A percentile compares a stretch with the other conserved stretches of the same genome.
Conservation (phyloP, 2,888 invertebrate species). For the Amblyteles armatorius region DNA sequence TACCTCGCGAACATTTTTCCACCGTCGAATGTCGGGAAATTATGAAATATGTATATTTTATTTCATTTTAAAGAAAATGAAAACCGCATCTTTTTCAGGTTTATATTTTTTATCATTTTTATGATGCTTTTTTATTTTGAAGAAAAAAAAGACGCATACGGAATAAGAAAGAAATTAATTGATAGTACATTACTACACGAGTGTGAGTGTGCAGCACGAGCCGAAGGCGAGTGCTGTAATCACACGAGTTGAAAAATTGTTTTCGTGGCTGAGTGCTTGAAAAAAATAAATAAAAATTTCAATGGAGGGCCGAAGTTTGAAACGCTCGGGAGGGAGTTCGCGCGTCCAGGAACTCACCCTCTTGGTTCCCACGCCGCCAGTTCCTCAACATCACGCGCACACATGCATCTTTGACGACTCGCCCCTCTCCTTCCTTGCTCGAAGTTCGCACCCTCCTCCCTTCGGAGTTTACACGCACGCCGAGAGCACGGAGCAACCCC, state of each 20-base stretch:
- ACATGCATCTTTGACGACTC: conserved; percentile 58
- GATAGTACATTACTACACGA: too few species aligned
- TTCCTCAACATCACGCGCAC: conserved; percentile 42
- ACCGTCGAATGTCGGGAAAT: not conserved
- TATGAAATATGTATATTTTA: not conserved
- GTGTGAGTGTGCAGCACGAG: too few species aligned
- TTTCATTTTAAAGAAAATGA: not conserved
- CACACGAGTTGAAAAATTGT: not conserved
- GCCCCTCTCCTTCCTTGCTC: conserved; percentile 43
- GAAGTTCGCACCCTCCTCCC: conserved; percentile 50
- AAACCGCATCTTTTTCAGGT: too few species aligned
- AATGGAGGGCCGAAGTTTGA: conserved; percentile 48
- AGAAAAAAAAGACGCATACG: too few species aligned
- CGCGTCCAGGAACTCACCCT: conserved; percentile 71
- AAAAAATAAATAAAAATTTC: conserved; percentile 64
- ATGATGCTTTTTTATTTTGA: too few species aligned
- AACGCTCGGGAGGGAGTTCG: conserved; percentile 53
- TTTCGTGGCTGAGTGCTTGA: conserved; percentile 1
- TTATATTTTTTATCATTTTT: not conserved
- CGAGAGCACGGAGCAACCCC: conserved; percentile 26
- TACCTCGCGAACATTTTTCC: conserved; percentile 37
- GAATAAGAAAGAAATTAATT: not conserved
- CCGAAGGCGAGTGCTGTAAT: too few species aligned
- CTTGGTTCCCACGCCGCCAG: conserved; percentile 77
- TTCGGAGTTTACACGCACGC: not conserved